A percentile compares a stretch with the other conserved stretches of the same genome.
These are phyloP conservation scores for Cephus nigrinus DNA, from an alignment of 2,888 invertebrate species.

Conservation along the genomic window DNA sequence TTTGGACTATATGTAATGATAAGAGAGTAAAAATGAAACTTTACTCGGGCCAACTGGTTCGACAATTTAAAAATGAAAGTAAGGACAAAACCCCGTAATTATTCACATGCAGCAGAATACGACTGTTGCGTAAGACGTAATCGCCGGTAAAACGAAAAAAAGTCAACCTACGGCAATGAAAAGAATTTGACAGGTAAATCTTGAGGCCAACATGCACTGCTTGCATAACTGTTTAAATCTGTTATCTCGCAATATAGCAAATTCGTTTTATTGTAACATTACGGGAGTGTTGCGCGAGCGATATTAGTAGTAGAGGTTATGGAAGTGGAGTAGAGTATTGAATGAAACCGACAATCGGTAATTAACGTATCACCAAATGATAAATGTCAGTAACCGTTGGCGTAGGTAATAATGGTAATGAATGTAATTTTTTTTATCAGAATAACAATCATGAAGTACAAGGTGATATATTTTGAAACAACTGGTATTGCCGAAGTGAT, in stretches of 20 bases:
- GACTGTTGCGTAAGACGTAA: background rate
- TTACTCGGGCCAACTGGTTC: background rate
- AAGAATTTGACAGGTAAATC: background rate
- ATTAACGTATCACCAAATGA: too few relatives aligned
- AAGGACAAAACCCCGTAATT: background rate
- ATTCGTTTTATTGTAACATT: too few relatives aligned
- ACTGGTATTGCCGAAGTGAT: constrained; percentile 1
- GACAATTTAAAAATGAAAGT: background rate
- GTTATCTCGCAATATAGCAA: too few relatives aligned
- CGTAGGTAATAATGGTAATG: too few relatives aligned
- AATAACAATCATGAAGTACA: background rate
- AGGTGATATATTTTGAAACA: constrained; percentile 1
- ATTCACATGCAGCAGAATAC: background rate
- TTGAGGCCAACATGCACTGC: background rate
- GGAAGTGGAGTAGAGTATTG: too few relatives aligned
- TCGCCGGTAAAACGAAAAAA: background rate
- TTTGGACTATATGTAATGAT: background rate
- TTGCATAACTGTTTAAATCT: background rate
- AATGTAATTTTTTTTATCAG: too few relatives aligned
- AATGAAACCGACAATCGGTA: too few relatives aligned
- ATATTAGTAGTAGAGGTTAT: too few relatives aligned
- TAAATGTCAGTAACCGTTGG: too few relatives aligned
- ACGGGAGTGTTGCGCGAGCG: too few relatives aligned
- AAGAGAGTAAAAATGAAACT: background rate
- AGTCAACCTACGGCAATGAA: background rate